Base-by-base conservation (phyloP, 2,113 vertebrate species). In the Gambusia holbrooki region DNA sequence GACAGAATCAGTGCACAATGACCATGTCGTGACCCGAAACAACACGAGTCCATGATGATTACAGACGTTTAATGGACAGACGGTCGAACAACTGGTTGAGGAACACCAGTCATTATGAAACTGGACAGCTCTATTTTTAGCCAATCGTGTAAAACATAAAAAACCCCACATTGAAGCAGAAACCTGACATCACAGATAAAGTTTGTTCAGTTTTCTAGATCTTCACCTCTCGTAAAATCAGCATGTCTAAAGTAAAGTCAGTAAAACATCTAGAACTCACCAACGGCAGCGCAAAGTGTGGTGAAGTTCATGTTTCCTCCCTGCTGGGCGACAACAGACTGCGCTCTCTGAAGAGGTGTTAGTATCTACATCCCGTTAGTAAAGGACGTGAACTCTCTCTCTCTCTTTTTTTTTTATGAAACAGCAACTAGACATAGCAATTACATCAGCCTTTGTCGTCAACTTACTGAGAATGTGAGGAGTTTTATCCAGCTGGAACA, bases 261-360 rank as follows among this genome's bases (percentile, higher is more conserved):
- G 11, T 58, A 58, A 58, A 0, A 58, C 2, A 45, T 33, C 17
- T 33, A 27, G 54, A 48, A 76, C 74, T 76, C 40, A 76, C 74
- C 60, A 19, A 69, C 30, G 25, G 69, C 17, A 22, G 74, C 28
- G 40, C 66, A 76, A 22, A 76, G 74, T 30, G 66, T 11, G 33
- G 60, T 63, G 1, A 76, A 27, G 40, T 63, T 54, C 74, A 76
- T 76, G 37, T 29, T 62, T 37, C 58, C 42, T 37, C 0, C 13
- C 54, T 76, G 54, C 8, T 68, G 29, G 29, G 32, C 13, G 0
- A 33, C 54, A 3, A 29, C 65, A 63, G 74, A 76, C 66, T 69
- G 40, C 51, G 32, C 7, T 28, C 19, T 42, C 51, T 4, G 22
- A 33, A 37, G 1, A 51, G 65, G 54, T 13, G n/a, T 37, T 10